Conservation (phyloP, 2,797 vertebrate species). For the Pangasius djambal region DNA sequence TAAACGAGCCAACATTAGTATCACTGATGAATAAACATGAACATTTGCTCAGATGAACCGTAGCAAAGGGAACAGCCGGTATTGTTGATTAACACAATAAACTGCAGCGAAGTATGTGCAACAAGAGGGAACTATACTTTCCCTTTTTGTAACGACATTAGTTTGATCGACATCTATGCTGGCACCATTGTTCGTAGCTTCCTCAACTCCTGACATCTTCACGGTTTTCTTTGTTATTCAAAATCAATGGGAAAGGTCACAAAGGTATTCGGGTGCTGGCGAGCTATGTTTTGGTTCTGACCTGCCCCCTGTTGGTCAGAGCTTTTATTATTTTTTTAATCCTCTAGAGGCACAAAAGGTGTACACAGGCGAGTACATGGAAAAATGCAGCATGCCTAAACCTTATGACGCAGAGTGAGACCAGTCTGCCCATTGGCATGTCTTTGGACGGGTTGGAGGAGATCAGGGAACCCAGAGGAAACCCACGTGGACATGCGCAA, state of each 20-base stretch:
- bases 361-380: background rate
- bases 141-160: background rate
- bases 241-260: background rate
- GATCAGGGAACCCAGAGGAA: background rate
- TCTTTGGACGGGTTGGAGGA: background rate
- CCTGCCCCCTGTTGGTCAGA: background rate
- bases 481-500: background rate
- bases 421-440: background rate
- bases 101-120: background rate
- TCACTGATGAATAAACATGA: background rate
- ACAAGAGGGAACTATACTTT: background rate
- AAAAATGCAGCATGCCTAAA: background rate
- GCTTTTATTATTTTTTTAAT: background rate
- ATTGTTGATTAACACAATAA: background rate
- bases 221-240: background rate
- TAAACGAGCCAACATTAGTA: background rate
- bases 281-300: background rate
- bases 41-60: background rate
- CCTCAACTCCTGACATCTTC: background rate
- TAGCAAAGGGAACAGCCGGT: background rate
- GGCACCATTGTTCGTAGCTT: background rate
- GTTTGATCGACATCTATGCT: background rate
- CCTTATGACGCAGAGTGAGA: background rate
- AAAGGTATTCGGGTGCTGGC: background rate
- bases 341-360: background rate